Base-by-base conservation (phyloP, 2,888 invertebrate genomes). In the Phortica magna region DNA sequence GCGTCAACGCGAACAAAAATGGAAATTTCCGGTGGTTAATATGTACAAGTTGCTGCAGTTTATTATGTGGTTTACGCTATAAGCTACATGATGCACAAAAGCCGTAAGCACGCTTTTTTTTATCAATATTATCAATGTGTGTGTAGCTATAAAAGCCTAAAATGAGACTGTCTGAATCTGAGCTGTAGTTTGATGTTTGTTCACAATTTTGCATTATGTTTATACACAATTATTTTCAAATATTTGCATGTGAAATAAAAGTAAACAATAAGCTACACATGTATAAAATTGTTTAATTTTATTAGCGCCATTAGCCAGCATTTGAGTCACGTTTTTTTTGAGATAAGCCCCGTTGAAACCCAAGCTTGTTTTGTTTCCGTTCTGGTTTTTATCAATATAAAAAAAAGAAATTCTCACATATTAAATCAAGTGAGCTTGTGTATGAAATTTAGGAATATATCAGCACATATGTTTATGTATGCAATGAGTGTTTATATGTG, bases 11-110 rank as follows among this genome's bases (percentile, higher is more conserved):
- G 81, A 87, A 65, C 81, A 83, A 22, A 84, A 91, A 42, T 92
- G 92, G 84, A 92, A 92, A 41, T 92, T 90, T 59, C 85, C 91
- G 2, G 89, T 93, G 81, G 92, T 94, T 1, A 93, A 94, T 83
- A 83, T 94, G 31, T 94, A 94, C 83, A 94, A 93, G 82, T 88
- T 94, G 59, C 84, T 94, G 53, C 93, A 93, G 73, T 94, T 94
- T 90, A 85, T 95, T 31, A 94, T 94, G 84, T 95, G 95, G 94
- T 92, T 94, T 79, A 94, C 94, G 31, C 91, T 94, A 79, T 95
- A 93, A 90, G 22, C 61, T 19, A 10, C 19, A 61, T 61, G 53
- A 73, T 79, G 78, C 55, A 79, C 61, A 19, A 70, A 53, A 74
- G 75, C 53, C 55, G 31, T 71, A 61, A 61, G 22, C 55, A 70